Base-by-base conservation (phyloP, 2,888 invertebrate genomes). In the Galeruca laticollis region DNA sequence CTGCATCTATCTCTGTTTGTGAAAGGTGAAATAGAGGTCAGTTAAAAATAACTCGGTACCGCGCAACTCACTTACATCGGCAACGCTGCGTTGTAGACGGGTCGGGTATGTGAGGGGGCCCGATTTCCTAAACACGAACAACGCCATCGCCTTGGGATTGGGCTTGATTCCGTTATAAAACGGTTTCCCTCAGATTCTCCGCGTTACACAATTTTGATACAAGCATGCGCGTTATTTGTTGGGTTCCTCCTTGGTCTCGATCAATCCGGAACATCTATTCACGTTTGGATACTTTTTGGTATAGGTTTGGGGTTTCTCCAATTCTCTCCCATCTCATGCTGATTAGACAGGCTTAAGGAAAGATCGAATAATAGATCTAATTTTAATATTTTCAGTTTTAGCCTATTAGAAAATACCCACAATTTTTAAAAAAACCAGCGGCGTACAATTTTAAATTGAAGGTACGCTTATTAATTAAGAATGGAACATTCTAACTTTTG, bases 1-100 rank as follows among this genome's bases (percentile, higher is more conserved):
- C 61, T 61, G 26, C 57, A 63, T 67, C 54, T 70, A 65, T 73
- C 67, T 69, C 64, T 65, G 49, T 40, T 35, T 43, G 33, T 47
- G 35, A 60, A 69, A 73, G 73, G 73, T 68, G 59, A 73, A 66
- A 62, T 60, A 64, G 65, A 73, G 71, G 73, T 73, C 73, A 72
- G 62, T 64, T 70, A 69, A 40, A 72, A 72, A 71, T 73, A 73
- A 47, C 62, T 62, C 65, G 65, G 69, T 68, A 69, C 47, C 70
- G 71, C 72, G 74, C 72, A 74, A 70, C 70, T 69, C 60, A 31
- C 18, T 18, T 0, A 20, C 26, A 37, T 13, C 52, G 74, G 74
- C 74, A 74, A 74, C 74, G 69, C 37, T 52, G 72, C 71, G 37
- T 47, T 54, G 35, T 33, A 54, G 21, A 40, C 47, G 56, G 15